These are phyloP conservation scores for Pipistrellus nathusii DNA, from an alignment of 2,797 vertebrate genomes.

Conservation along the genomic window DNA sequence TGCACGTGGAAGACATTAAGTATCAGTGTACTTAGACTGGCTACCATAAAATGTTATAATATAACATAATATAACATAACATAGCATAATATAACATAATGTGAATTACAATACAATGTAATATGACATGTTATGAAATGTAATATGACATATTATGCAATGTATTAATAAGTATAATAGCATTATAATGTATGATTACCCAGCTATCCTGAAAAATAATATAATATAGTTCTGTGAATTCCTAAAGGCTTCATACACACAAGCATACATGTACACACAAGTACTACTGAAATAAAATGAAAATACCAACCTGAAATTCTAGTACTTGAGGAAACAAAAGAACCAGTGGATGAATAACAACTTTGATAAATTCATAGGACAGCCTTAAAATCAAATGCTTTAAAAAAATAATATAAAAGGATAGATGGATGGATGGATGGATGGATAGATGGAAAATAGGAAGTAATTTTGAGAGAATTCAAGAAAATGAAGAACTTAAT, in stretches of 20 bases:
- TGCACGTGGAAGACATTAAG: background rate
- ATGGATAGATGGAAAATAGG: background rate
- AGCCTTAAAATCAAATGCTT: background rate
- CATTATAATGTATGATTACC: background rate
- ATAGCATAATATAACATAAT: background rate
- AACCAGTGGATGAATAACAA: background rate
- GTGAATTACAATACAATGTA: background rate
- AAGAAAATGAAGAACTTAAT: constrained; percentile 32
- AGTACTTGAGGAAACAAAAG: constrained; percentile 25
- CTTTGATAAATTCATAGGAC: background rate
- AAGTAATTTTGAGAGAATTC: background rate
- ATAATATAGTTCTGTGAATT: background rate
- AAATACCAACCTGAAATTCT: constrained; percentile 36
- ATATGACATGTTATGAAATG: background rate
- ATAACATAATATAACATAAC: background rate
- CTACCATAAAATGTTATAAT: background rate
- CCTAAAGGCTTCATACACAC: background rate
- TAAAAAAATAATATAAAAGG: background rate
- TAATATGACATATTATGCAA: background rate
- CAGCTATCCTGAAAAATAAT: background rate
- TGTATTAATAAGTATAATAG: background rate
- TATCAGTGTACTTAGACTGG: background rate
- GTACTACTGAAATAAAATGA: background rate
- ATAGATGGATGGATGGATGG: background rate
- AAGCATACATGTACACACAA: background rate